A percentile compares a stretch with the other conserved stretches of the same genome.
Conservation (phyloP, 2,797 vertebrate genomes). For the Poliocrania exsul region DNA sequence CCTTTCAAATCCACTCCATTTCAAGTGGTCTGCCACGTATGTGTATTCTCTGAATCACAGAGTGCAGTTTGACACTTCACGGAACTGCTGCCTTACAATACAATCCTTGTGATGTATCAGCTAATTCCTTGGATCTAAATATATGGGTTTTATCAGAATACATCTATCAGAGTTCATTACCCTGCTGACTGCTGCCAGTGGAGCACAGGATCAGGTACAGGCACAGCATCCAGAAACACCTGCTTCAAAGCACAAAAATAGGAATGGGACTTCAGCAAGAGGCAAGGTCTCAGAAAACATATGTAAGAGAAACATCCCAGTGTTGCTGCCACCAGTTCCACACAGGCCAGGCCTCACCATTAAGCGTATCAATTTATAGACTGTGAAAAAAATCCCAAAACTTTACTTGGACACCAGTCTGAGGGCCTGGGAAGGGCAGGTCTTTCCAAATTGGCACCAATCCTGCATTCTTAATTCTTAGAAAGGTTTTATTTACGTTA, state of each 20-base stretch:
- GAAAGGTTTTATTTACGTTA: slow-evolving; percentile 48
- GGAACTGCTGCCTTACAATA: not conserved
- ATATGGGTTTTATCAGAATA: not conserved
- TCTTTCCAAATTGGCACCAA: slow-evolving; percentile 9
- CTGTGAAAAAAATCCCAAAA: accelerated
- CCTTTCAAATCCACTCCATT: slow-evolving; percentile 6
- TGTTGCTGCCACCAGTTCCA: not conserved
- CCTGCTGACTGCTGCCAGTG: not conserved
- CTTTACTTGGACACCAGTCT: not conserved
- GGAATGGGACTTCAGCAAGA: not conserved
- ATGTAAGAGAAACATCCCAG: not conserved
- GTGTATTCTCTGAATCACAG: not conserved
- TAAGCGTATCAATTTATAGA: not conserved
- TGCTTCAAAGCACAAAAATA: not conserved
- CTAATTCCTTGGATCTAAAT: not conserved
- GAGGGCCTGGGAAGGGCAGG: not conserved
- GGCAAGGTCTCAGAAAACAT: not conserved
- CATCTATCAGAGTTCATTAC: not conserved
- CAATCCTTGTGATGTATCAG: not conserved
- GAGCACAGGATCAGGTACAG: not conserved
- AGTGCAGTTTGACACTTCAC: not conserved
- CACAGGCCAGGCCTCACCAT: not conserved
- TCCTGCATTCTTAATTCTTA: not conserved
- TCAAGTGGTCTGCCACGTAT: not conserved
- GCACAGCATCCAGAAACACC: not conserved